phyloP scores from a whole-genome alignment of 1,140 invertebrate genomes.

The Pachyrhynchus sulphureomaculatus region DNA sequence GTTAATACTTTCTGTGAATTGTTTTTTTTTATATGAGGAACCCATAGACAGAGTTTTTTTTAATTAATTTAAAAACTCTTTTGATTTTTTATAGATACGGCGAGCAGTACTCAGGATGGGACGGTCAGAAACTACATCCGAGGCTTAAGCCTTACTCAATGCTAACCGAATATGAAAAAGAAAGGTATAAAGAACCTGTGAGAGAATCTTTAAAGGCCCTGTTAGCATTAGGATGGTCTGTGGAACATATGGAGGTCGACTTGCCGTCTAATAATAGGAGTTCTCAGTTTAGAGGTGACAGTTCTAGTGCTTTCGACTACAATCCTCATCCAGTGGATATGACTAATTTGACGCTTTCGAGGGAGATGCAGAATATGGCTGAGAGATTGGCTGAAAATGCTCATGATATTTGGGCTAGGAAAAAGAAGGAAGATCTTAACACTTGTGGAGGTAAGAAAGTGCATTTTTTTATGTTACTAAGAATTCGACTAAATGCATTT shows the following conservation, averaged over 20 bases:
- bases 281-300: constrained; percentile 69
- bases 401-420: constrained; percentile 98
- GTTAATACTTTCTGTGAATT: too few species aligned
- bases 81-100: too few species aligned
- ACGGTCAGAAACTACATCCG: constrained; percentile 87
- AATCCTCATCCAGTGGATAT: constrained; percentile 98
- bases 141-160: constrained; percentile 91
- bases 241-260: constrained; percentile 88
- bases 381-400: constrained; percentile 95
- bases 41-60: too few species aligned
- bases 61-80: too few species aligned
- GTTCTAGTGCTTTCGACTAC: constrained; percentile 83
- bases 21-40: too few species aligned
- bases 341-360: constrained; percentile 93
- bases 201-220: constrained; percentile 90
- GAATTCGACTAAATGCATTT: too few species aligned
- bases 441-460: constrained; percentile 62
- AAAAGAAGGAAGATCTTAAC: constrained; percentile 89
- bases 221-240: constrained; percentile 89
- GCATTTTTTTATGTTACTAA: too few species aligned
- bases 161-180: constrained; percentile 84
- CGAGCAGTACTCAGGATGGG: constrained; percentile 75
- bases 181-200: constrained; percentile 85
- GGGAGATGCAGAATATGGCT: constrained; percentile 98
- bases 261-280: constrained; percentile 71